Evolutionary conservation across 2,888 invertebrate genomes (phyloP), one percentile per base, ranked within the genome.

Genomic region (Caenorhabditis macrosperma): DNA sequence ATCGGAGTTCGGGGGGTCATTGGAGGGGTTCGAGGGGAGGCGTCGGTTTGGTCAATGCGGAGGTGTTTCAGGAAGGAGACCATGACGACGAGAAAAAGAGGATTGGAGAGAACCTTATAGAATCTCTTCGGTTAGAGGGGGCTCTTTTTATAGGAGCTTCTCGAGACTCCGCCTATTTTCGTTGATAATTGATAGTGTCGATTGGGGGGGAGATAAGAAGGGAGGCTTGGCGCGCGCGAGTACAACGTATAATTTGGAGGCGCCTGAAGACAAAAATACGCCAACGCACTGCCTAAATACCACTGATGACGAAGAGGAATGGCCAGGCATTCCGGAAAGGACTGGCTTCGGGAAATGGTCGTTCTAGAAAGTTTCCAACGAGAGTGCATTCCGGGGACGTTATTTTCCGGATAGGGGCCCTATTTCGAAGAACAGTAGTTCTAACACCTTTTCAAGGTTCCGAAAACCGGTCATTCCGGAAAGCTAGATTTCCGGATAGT

Each of bases 41-140:
- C 61, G 1, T 82, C 82, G 48, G 50, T 67, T 15, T 78, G 77
- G 33, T 85, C 83, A 33, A 85, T 75, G 12, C 82, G 76, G 3
- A 85, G 71, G 33, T 82, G 82, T 48, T 83, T 82, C 35, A 85
- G 54, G 54, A 82, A 80, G 0, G 77, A 72, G 12, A 81, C 78
- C 78, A 81, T 78, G n/a, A n/a, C n/a, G n/a, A n/a, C n/a, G n/a
- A 54, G 28, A 64, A 35, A n/a, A 38, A 28, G 41, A 35, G 20
- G 15, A 20, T 63, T 33, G 17, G n/a, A 22, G 44, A 17, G 22
- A 38, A 12, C 6, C 5, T 15, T 28, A 5, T 26, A 28, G 6
- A 44, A 28, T n/a, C 44, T 2, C 17, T 38, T 5, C 3, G 44
- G 17, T 44, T 44, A n/a, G 12, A 22, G 12, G n/a, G 20, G 35